Percentiles rank a stretch among this genome's conserved stretches.
Conservation (phyloP, 2,888 invertebrate species). For the Halictus quadricinctus region DNA sequence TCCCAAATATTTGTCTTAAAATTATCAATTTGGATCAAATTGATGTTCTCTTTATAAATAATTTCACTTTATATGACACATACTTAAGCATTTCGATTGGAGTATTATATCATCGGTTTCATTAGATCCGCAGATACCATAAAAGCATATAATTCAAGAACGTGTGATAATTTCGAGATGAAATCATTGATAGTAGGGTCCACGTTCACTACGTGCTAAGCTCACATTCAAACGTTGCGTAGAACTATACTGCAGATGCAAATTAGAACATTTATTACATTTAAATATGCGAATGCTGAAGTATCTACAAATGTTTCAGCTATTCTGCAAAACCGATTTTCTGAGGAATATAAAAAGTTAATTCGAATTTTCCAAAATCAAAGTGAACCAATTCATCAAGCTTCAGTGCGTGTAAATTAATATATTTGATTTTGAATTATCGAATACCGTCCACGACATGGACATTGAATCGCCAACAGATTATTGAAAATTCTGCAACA, state of each 20-base stretch:
- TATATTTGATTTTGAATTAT: not conserved
- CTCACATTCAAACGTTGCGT: not conserved
- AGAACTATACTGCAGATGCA: not conserved
- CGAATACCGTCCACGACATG: not conserved
- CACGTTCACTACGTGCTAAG: not conserved
- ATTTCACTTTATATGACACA: not conserved
- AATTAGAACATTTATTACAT: not conserved
- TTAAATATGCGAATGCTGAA: not conserved
- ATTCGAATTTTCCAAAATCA: not conserved
- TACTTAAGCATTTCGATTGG: not conserved
- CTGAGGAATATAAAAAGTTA: no score
- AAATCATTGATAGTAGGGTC: constrained; percentile 3
- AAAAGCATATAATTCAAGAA: constrained; percentile 13
- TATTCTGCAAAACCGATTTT: no score
- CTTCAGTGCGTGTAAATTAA: not conserved
- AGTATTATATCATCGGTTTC: not conserved
- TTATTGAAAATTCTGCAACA: not conserved
- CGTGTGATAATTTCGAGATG: constrained; percentile 38
- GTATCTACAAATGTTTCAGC: no score
- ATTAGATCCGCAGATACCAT: not conserved
- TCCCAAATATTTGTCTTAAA: not conserved
- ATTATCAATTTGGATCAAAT: no score
- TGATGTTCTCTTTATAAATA: not conserved
- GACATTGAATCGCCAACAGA: not conserved
- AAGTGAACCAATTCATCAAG: not conserved